Evolutionary conservation across 2,797 vertebrate species (phyloP).

Genomic region (Rhynchotus rufescens): DNA sequence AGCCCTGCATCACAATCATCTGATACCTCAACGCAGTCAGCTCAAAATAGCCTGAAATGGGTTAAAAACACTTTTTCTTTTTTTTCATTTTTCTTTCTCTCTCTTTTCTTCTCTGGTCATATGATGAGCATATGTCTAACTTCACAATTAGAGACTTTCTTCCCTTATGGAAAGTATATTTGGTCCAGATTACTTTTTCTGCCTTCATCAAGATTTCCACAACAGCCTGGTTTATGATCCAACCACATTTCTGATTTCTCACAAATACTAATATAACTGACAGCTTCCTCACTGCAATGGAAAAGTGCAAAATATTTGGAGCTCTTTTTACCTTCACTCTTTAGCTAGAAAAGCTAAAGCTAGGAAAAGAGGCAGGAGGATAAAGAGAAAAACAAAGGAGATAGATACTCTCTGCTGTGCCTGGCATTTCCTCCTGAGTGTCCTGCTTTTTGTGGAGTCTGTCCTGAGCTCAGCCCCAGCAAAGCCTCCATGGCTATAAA

Average conservation of each 20-base stretch:
- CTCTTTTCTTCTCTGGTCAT: not conserved
- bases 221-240: not conserved
- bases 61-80: too few species aligned
- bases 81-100: not conserved
- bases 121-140: not conserved
- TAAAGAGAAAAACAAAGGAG: not conserved
- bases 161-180: not conserved
- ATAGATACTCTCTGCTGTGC: not conserved
- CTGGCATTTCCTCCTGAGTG: not conserved
- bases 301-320: not conserved
- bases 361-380: not conserved
- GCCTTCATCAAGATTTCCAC: not conserved
- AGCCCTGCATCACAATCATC: rapidly evolving
- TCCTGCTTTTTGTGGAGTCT: not conserved
- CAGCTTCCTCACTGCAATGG: not conserved
- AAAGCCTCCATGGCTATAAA: not conserved
- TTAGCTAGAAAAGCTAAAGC: not conserved
- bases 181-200: not conserved
- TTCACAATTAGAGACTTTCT: not conserved
- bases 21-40: not conserved
- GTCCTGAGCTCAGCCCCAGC: not conserved
- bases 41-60: not conserved
- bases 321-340: not conserved
- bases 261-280: not conserved
- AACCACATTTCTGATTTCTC: not conserved